Percentiles rank a stretch among this genome's conserved stretches.
phyloP scores from a whole-genome alignment of 2,113 vertebrate species.

The Gymnarchus niloticus region DNA sequence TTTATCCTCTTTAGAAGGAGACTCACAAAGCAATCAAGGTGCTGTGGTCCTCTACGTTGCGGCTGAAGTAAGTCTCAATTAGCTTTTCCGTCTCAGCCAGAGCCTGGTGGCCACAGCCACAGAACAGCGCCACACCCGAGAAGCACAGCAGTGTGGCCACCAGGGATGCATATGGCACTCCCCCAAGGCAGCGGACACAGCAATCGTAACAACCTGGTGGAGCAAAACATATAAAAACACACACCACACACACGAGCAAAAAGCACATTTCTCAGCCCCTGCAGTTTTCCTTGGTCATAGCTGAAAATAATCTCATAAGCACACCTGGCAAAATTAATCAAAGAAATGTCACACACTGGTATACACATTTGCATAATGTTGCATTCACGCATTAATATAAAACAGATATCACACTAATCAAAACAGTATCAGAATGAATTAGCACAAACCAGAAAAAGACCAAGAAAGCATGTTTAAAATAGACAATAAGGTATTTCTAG shows the following conservation, averaged over 20 bases:
- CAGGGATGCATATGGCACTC: conserved; percentile 89
- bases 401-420: background rate
- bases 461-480: conserved; percentile 31
- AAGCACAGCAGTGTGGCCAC: conserved; percentile 94
- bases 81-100: conserved; percentile 84
- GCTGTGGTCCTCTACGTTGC: conserved; percentile 83
- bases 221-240: conserved; percentile 67
- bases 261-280: conserved; percentile 60
- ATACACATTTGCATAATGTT: background rate
- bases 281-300: background rate
- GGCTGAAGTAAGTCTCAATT: conserved; percentile 90
- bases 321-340: background rate
- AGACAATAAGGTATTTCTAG: conserved; percentile 38
- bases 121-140: conserved; percentile 88
- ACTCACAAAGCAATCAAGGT: conserved; percentile 89
- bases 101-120: conserved; percentile 91
- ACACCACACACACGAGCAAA: conserved; percentile 64
- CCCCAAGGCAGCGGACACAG: conserved; percentile 90
- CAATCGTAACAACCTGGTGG: conserved; percentile 91
- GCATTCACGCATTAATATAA: background rate
- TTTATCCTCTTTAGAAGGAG: conserved; percentile 16
- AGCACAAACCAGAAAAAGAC: conserved; percentile 46
- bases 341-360: background rate
- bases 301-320: background rate
- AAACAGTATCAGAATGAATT: conserved; percentile 16